These are phyloP conservation scores for Steatornis caripensis DNA, from an alignment of 2,113 vertebrate genomes.

Conservation along the genomic window DNA sequence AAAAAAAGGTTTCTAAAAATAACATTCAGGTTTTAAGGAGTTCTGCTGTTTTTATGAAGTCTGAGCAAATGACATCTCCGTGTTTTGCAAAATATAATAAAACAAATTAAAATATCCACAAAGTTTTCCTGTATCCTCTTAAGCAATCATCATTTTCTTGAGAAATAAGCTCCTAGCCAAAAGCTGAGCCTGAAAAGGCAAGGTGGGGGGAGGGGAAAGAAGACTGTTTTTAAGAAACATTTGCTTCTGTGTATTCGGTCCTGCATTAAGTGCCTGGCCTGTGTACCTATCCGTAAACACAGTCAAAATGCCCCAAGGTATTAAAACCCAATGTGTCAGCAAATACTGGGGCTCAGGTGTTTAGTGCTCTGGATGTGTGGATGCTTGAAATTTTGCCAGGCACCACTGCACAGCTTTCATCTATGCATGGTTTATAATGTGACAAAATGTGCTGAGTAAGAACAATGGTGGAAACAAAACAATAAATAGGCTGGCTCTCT, in stretches of 20 bases:
- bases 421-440: background rate
- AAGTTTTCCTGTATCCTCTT: background rate
- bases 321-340: constrained; percentile 29
- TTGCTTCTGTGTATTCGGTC: background rate
- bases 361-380: background rate
- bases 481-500: background rate
- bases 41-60: background rate
- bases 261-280: background rate
- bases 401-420: background rate
- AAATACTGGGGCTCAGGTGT: constrained; percentile 16
- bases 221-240: background rate
- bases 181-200: background rate
- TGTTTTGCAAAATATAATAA: background rate
- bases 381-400: constrained; percentile 9
- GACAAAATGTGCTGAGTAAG: constrained; percentile 17
- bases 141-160: background rate
- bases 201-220: background rate
- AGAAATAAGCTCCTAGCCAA: background rate
- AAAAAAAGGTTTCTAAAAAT: background rate
- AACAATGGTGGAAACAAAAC: background rate
- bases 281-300: background rate
- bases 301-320: constrained; percentile 6
- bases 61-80: background rate
- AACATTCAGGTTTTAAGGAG: background rate
- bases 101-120: background rate